Base-by-base conservation (phyloP, 1,140 invertebrate species). In the Thereuonema tuberculata region DNA sequence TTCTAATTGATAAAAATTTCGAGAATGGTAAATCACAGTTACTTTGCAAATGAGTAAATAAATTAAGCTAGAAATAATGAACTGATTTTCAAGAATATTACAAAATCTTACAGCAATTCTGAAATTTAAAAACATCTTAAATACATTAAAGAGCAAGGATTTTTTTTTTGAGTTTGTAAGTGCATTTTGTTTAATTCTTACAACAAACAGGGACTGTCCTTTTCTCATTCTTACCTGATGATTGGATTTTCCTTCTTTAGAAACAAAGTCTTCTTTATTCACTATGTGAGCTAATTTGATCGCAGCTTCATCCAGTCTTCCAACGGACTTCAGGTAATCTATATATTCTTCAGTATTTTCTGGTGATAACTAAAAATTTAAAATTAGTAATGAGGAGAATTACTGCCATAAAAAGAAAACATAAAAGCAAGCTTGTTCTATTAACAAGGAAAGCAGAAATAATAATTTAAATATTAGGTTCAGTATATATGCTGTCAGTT, bases 241-340 rank as follows among this genome's bases (percentile, higher is more conserved):
- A 74, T 98, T 98, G 0, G 94, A 97, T 78, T 98, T 99, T n/a
- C 95, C 95, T 77, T 95, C 84, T 73, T 94, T 95, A 0, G 94
- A 98, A 5, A 89, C 83, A 79, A 98, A 98, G 66, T 88, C 82
- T 69, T 99, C 94, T 77, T 96, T 89, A 74, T 99, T 98, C 0
- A 99, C 93, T 66, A 98, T 85, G 66, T 88, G 82, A 20, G 89
- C 91, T 59, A 98, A 75, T 70, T 86, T 84, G 1, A 89, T 70
- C 27, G 95, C 93, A 52, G 93, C 93, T 78, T 99, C 96, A 77
- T 99, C 94, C 59, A 99, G 74, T 68, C 85, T 81, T 54, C 80
- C 85, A 62, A 92, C 86, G 28, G 82, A 81, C 63, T 82, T 85
- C 53, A 99, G 76, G 74, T 97, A 99, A 61, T 93, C 90, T 62